Evolutionary conservation across 2,888 invertebrate species (phyloP), one percentile per base, ranked within the genome.

Genomic region (Andrena chrysosceles): DNA sequence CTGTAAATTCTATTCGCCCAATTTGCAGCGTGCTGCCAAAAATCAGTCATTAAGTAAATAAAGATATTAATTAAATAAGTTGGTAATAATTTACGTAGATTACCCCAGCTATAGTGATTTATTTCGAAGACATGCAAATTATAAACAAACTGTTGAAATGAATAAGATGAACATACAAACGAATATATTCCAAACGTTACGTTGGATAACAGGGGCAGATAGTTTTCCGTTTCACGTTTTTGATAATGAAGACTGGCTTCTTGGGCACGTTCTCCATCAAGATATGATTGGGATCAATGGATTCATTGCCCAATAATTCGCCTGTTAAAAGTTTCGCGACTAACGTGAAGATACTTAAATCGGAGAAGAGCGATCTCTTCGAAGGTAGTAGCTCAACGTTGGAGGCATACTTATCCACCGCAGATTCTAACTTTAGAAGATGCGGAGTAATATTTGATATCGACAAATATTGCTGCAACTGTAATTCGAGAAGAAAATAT

Each of bases 181-280:
- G 20, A 35, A n/a, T 35, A 23, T 31, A 56, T 29, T 20, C 23
- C 3, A 26, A 20, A 62, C 23, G 48, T 60, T 68, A 79, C 42
- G 56, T 72, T 52, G 49, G 54, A 49, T 73, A 67, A 70, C 26
- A 42, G 35, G 77, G 54, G 26, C 59, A 62, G 35, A 54, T 48
- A 29, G 69, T 16, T 79, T 85, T 91, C 26, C 90, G 87, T 81
- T 88, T 91, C 52, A 82, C 83, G 26, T 89, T 91, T 56, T 89
- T 89, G 3, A 91, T 90, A 60, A 92, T 92, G 59, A 91, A 91
- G 26, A 92, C 89, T 7, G 92, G 92, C 49, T 90, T 92, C 66
- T 81, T 91, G 0, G 86, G 88, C 10, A 85, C 77, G 49, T 90
- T 91, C 13, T 90, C 88, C 10, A 76, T 78, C 66, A 92, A 70